Evolutionary conservation across 1,140 invertebrate species (phyloP), one percentile per base, ranked within the genome.

Genomic region (Caerostris extrusa): DNA sequence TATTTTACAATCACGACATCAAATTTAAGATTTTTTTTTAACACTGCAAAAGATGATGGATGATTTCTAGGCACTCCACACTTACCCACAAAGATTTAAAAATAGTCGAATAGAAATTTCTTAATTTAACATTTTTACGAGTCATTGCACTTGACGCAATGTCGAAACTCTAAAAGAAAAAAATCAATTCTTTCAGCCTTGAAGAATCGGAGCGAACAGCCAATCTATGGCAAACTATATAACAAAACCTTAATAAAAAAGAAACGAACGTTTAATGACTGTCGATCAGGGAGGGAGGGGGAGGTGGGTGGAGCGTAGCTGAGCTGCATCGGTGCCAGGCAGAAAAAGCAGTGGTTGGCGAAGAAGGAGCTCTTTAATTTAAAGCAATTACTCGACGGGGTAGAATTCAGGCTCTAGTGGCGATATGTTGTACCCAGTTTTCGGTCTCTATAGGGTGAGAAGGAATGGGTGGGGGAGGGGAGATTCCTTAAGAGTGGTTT

Each of bases 331-430:
- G 17, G 3, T 19, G 71, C 71, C 19, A 81, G 34, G 19, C 19
- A 53, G 71, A 5, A 67, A 17, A 60, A 60, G 10, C 5, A 10
- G n/a, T 6, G 8, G 10, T 50, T 77, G 19, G 2, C 50, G 53
- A 17, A 57, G 53, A 56, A 55, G n/a, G 81, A 56, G 81, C 56
- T n/a, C 55, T 83, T 83, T 83, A 83, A 83, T 83, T 83, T 83
- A 57, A 55, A 83, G 81, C 81, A 83, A 83, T 83, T 83, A 83
- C 81, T 34, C 69, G 19, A 71, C 69, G 69, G 69, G 69, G 69
- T 71, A 83, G 81, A 83, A 53, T 83, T 83, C 81, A 83, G n/a
- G 81, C 81, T 56, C 56, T 53, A 57, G 55, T 83, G 81, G 7
- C 53, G 81, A 55, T 56, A 83, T 50, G 69, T 34, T 50, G 69